These are phyloP conservation scores for Pterostichus madidus DNA, from an alignment of 2,888 invertebrate species.

Conservation along the genomic window DNA sequence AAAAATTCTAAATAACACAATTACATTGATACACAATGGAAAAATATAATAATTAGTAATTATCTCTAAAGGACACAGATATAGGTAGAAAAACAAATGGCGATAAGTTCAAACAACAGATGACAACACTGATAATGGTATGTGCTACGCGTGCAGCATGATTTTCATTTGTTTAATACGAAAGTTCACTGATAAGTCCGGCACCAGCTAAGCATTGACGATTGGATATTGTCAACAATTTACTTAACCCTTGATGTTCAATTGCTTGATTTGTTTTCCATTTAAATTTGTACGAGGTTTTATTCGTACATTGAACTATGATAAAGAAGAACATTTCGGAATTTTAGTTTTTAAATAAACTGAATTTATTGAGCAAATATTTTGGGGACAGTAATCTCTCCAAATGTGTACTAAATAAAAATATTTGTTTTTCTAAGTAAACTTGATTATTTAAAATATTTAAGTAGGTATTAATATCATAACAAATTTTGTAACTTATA, in stretches of 20 bases:
- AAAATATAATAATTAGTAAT: constrained; percentile 34
- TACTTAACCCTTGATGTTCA: too few relatives aligned
- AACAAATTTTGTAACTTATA: too few relatives aligned
- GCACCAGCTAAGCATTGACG: neutral
- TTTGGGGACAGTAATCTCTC: too few relatives aligned
- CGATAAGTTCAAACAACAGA: constrained; percentile 40
- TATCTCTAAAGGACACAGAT: constrained; percentile 28
- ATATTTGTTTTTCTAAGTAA: neutral
- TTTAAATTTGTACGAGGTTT: neutral
- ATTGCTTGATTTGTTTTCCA: too few relatives aligned
- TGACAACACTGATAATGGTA: constrained; percentile 31
- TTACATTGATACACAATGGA: constrained; percentile 21
- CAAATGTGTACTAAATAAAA: neutral
- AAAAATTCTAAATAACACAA: constrained; percentile 6
- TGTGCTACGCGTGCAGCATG: neutral
- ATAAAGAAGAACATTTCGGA: too few relatives aligned
- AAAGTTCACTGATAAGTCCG: constrained; percentile 34
- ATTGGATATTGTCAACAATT: too few relatives aligned
- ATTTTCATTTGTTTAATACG: constrained; percentile 32
- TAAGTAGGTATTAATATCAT: too few relatives aligned
- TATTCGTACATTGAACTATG: neutral
- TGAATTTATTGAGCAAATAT: too few relatives aligned
- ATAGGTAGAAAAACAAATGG: constrained; percentile 5
- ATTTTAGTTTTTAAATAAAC: too few relatives aligned
- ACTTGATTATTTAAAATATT: neutral